These are phyloP conservation scores for Dipus sagitta DNA, from an alignment of 2,797 vertebrate species.

Conservation along the genomic window DNA sequence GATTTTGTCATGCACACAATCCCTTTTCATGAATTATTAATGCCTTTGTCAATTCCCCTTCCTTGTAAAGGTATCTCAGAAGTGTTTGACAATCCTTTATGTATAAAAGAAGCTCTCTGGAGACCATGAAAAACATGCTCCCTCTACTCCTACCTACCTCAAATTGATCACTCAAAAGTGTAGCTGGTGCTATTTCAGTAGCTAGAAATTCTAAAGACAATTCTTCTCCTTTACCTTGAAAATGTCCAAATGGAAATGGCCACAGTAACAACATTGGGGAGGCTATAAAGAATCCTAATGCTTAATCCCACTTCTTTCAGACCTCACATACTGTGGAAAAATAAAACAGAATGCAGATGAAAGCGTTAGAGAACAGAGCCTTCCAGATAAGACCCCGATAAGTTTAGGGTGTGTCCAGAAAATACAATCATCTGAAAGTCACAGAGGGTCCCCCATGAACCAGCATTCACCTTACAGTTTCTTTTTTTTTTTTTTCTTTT, in stretches of 20 bases:
- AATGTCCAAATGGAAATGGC: neutral
- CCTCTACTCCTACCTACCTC: neutral
- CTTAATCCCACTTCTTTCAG: neutral
- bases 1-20: neutral
- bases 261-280: neutral
- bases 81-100: neutral
- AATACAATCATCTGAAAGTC: neutral
- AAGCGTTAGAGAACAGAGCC: neutral
- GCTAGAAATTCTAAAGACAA: conserved; percentile 12
- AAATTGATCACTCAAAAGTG: conserved; percentile 10
- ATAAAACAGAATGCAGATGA: conserved; percentile 25
- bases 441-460: neutral
- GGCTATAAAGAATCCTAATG: neutral
- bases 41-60: neutral
- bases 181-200: conserved; percentile 40
- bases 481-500: too few relatives aligned
- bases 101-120: neutral
- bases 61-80: neutral
- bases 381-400: neutral
- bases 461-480: neutral
- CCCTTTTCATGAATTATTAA: neutral
- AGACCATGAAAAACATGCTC: neutral
- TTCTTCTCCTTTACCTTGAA: conserved; percentile 50
- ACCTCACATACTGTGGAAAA: neutral
- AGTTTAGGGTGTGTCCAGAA: neutral